phyloP scores from a whole-genome alignment of 2,113 vertebrate genomes.

The Nestor notabilis region DNA sequence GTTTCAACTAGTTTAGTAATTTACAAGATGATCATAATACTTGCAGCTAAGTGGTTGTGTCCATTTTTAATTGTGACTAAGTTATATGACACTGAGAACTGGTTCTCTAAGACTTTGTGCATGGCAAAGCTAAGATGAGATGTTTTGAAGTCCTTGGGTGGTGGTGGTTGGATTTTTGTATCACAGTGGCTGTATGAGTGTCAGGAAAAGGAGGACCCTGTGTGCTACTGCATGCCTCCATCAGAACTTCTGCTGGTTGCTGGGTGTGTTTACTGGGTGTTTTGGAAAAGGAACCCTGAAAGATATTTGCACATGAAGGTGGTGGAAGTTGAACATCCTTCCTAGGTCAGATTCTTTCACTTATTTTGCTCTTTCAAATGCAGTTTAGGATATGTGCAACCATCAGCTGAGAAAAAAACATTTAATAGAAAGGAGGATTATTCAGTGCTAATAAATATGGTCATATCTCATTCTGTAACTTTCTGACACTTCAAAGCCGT shows the following conservation, averaged over 20 bases:
- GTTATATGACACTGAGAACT: background rate
- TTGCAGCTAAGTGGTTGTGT: background rate
- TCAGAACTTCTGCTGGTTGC: accelerated
- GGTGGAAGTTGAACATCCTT: background rate
- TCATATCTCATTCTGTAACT: background rate
- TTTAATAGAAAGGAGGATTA: background rate
- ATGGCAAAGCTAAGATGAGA: background rate
- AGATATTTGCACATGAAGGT: background rate
- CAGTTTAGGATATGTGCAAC: background rate
- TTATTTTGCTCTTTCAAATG: background rate
- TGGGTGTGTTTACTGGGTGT: background rate
- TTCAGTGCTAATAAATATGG: background rate
- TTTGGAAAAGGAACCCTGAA: background rate
- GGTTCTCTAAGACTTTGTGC: background rate
- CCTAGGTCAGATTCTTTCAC: background rate
- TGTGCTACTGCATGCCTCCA: accelerated
- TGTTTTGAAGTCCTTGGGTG: background rate
- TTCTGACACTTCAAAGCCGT: background rate
- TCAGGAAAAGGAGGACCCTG: background rate
- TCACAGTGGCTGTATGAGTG: background rate
- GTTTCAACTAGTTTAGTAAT: background rate
- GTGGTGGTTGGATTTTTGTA: background rate
- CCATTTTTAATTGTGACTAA: background rate
- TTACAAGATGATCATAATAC: background rate
- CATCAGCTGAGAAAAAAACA: background rate